Evolutionary conservation across 1,140 invertebrate species (phyloP), one percentile per base, ranked within the genome.

Genomic region (Leguminivora glycinivorella): DNA sequence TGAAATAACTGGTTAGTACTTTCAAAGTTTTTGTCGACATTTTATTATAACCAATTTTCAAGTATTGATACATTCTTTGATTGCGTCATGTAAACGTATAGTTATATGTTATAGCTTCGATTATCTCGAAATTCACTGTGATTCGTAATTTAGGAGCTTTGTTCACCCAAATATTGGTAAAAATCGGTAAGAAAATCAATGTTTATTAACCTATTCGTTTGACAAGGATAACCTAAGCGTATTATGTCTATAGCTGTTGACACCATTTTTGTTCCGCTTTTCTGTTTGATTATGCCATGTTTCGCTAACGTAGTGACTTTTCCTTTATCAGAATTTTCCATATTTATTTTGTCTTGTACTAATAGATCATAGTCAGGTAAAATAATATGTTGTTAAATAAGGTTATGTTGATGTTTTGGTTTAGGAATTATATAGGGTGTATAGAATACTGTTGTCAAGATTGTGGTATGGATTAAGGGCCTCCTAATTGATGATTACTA

Each of bases 331-430:
- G 12, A 63, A 29, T 63, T 63, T 63, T 63, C 29, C 26, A 9
- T 63, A 5, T 31, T 63, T 17, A 29, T n/a, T 31, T 29, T 34
- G 0, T 26, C 4, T 14, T 63, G n/a, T 6, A 17, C 26, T 29
- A 17, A 63, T 63, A 17, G 17, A 19, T 34, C 5, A 6, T 63
- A 17, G 58, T 14, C 26, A 17, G n/a, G 58, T 12, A 29, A 22
- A 63, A 63, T 29, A 68, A 43, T 68, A 68, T 47, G 38, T 47
- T 47, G 38, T 70, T 31, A 70, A 66, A 68, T 85, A 84, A 90
- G 88, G 89, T 91, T 91, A 91, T 91, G 89, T 91, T 91, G 88
- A 89, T 90, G 89, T 90, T 91, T 89, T 90, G 87, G 76, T 88
- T 83, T 43, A 29, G 60, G 47, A 72, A 75, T 75, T 70, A 78